Percentiles rank a stretch among this genome's conserved stretches.
These are phyloP conservation scores for Colletes collaris DNA, from an alignment of 2,888 invertebrate species.

Conservation along the genomic window DNA sequence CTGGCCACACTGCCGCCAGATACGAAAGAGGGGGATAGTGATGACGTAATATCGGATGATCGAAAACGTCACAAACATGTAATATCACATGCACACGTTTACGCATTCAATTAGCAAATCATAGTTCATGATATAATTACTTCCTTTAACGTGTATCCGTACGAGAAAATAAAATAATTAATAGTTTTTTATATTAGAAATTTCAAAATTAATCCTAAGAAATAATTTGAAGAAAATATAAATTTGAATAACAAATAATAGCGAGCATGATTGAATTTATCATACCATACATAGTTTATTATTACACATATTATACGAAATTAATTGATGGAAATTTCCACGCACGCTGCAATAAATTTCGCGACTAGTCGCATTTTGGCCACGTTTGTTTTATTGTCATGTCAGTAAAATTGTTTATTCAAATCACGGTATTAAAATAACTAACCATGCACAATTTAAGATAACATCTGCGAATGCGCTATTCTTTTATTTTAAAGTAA, in stretches of 20 bases:
- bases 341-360: not conserved
- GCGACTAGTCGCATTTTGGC: not conserved
- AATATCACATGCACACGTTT: slow-evolving; percentile 21
- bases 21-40: slow-evolving; percentile 36
- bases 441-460: not conserved
- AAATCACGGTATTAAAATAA: not conserved
- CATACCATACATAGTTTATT: not conserved
- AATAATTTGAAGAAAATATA: not conserved
- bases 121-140: not conserved
- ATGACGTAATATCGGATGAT: slow-evolving; percentile 81
- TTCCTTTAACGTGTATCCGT: not conserved
- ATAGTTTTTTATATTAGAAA: not conserved
- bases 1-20: not conserved
- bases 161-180: slow-evolving; percentile 1
- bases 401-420: not conserved
- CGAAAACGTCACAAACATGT: slow-evolving; percentile 66
- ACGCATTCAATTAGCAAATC: slow-evolving; percentile 8
- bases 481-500: not conserved
- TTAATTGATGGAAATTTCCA: slow-evolving; percentile 10
- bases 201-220: not conserved
- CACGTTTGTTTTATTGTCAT: not conserved
- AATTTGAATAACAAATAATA: not conserved
- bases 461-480: not conserved
- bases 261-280: not conserved
- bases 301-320: not conserved